Conservation (phyloP, 2,888 invertebrate species). For the Herminia tarsipennalis region DNA sequence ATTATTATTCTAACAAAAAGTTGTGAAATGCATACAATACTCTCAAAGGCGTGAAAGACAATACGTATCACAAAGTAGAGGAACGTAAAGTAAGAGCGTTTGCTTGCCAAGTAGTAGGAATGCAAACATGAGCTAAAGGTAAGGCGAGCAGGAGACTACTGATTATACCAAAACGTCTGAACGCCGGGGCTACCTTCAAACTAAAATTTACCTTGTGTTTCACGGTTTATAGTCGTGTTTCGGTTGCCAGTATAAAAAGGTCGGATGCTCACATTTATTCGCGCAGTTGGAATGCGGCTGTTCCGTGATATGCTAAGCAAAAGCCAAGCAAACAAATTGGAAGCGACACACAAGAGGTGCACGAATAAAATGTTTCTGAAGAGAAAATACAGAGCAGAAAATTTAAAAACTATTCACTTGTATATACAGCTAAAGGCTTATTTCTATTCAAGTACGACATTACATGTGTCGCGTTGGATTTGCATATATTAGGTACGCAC, state of each 20-base stretch:
- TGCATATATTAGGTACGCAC: too few species aligned
- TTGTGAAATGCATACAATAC: slow-evolving; percentile 66
- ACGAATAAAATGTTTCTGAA: slow-evolving; percentile 56
- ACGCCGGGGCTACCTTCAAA: slow-evolving; percentile 6
- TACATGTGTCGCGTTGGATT: background rate
- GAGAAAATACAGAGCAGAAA: slow-evolving; percentile 43
- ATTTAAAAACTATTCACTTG: slow-evolving; percentile 38
- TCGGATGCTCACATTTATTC: slow-evolving; percentile 72
- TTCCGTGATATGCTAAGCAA: slow-evolving; percentile 80
- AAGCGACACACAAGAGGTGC: slow-evolving; percentile 58
- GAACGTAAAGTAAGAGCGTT: slow-evolving; percentile 76
- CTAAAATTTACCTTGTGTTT: slow-evolving; percentile 27
- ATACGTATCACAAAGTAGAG: slow-evolving; percentile 74
- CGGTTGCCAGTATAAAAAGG: slow-evolving; percentile 45
- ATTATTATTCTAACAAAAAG: slow-evolving; percentile 52
- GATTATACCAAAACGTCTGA: slow-evolving; percentile 34
- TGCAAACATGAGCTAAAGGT: slow-evolving; percentile 73
- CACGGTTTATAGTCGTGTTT: slow-evolving; percentile 15
- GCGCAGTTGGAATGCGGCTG: slow-evolving; percentile 71
- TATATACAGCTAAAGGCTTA: slow-evolving; percentile 22
- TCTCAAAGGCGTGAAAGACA: slow-evolving; percentile 74
- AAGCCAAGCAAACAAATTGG: slow-evolving; percentile 80
- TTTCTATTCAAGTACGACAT: slow-evolving; percentile 8
- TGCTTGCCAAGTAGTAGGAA: slow-evolving; percentile 74
- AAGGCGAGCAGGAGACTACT: slow-evolving; percentile 61